Percentiles rank a stretch among this genome's conserved stretches.
phyloP scores from a whole-genome alignment of 2,797 vertebrate genomes.

The Ctenopoma kingsleyae region DNA sequence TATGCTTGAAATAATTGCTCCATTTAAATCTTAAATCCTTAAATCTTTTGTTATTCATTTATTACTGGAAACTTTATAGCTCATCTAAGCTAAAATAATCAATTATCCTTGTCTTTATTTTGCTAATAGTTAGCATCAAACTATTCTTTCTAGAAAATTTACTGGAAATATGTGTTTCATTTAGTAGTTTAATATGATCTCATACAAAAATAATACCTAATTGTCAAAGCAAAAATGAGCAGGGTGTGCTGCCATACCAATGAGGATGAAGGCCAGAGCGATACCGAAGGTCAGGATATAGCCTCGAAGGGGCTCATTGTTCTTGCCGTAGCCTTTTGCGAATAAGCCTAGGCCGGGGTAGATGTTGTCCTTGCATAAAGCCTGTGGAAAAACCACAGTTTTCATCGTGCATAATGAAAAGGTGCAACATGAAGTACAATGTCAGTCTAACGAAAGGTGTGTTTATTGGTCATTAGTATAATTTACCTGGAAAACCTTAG shows the following conservation, averaged over 20 bases:
- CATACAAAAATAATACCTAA: not conserved
- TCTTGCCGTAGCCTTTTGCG: constrained; percentile 97
- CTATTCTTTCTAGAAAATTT: not conserved
- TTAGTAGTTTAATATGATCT: not conserved
- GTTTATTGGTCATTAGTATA: not conserved
- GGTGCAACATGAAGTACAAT: not conserved
- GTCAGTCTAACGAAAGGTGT: not conserved
- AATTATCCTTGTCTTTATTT: not conserved
- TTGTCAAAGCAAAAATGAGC: not conserved
- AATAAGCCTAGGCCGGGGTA: constrained; percentile 95
- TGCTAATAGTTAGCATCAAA: not conserved
- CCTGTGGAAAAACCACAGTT: constrained; percentile 78
- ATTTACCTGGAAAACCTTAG: constrained; percentile 96
- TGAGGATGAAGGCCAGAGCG: constrained; percentile 96
- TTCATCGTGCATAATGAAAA: not conserved
- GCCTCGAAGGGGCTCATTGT: constrained; percentile 97
- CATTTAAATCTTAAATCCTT: not conserved
- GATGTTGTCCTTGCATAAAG: constrained; percentile 98
- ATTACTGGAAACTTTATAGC: not conserved
- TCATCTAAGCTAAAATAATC: not conserved
- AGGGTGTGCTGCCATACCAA: constrained; percentile 84
- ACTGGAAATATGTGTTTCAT: not conserved
- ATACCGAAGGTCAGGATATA: constrained; percentile 97
- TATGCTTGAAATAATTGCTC: not conserved
- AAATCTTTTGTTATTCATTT: not conserved